Evolutionary conservation across 1,140 invertebrate genomes (phyloP).

Genomic region (Leptinotarsa undecemlineata): DNA sequence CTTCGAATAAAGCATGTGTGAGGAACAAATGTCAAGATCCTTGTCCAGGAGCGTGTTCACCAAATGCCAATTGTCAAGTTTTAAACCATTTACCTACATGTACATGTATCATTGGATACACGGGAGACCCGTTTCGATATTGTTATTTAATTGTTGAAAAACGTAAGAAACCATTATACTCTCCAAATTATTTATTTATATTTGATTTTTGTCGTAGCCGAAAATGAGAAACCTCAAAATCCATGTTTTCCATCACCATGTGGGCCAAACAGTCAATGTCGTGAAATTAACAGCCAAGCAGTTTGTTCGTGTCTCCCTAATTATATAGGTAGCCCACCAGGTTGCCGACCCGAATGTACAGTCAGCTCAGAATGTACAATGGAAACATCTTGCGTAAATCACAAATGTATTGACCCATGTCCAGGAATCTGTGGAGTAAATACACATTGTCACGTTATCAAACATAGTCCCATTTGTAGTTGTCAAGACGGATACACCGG

Average conservation of each 20-base stretch:
- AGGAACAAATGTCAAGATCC: conserved; percentile 80
- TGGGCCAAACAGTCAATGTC: conserved; percentile 63
- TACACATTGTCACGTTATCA: conserved; percentile 63
- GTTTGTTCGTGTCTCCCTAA: conserved; percentile 67
- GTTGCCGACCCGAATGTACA: conserved; percentile 68
- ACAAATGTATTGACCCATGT: conserved; percentile 71
- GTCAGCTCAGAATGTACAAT: conserved; percentile 67
- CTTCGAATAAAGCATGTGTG: conserved; percentile 76
- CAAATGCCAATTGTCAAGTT: conserved; percentile 80
- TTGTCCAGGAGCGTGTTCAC: conserved; percentile 77
- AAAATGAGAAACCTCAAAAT: conserved; percentile 48
- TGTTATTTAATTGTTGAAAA: conserved; percentile 55
- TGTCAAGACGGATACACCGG: conserved; percentile 63
- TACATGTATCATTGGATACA: conserved; percentile 71
- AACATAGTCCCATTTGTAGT: conserved; percentile 64
- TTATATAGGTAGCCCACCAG: conserved; percentile 67
- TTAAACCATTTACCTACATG: conserved; percentile 82
- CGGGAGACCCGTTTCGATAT: conserved; percentile 77
- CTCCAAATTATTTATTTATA: conserved; percentile 62
- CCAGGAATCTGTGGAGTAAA: conserved; percentile 64
- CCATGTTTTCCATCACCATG: conserved; percentile 63
- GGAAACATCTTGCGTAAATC: conserved; percentile 66
- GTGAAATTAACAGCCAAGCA: conserved; percentile 58
- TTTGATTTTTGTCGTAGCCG: conserved; percentile 9
- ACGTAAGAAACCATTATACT: not conserved